Evolutionary conservation across 2,113 vertebrate genomes (phyloP), one percentile per base, ranked within the genome.

Genomic region (Acanthochromis polyacanthus): DNA sequence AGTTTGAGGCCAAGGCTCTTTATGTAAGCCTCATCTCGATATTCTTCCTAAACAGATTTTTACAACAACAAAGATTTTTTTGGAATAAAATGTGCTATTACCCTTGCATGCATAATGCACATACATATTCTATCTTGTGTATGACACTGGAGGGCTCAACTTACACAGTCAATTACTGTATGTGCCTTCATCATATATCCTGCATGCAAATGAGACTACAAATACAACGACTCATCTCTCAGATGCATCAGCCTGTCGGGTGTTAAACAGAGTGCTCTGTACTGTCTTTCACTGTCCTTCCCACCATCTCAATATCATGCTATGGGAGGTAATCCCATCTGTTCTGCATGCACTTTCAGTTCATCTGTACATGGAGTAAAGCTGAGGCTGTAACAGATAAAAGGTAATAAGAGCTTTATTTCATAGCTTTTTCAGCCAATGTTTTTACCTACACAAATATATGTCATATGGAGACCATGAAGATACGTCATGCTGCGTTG

Each of bases 191-290:
- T 85, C 83, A 78, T 88, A 89, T 78, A 73, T 78, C 67, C 69
- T 64, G 56, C 62, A 89, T 92, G 83, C 68, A 89, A 90, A 91
- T 92, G 63, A 88, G 82, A n/a, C 84, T 84, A 84, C 85, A 88
- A 88, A 89, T 89, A 81, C 83, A 68, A 73, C 0, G 14, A 59
- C 67, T 64, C 71, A 70, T 86, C 74, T 81, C 84, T 77, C 38
- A 53, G 70, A 83, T 70, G 71, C 55, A 81, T 78, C 81, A 66
- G 52, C 30, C 55, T 75, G 50, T 56, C 48, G 0, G 20, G 45
- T 57, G 52, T 65, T 53, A 63, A 74, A 82, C 58, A 25, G 32
- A 12, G 30, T 20, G 46, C 62, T 65, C 46, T 56, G 57, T 38
- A 53, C 45, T 63, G 25, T 38, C 28, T 52, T 23, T 51, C 60